phyloP scores from a whole-genome alignment of 2,888 invertebrate genomes.

The Meiosimyza decipiens region DNA sequence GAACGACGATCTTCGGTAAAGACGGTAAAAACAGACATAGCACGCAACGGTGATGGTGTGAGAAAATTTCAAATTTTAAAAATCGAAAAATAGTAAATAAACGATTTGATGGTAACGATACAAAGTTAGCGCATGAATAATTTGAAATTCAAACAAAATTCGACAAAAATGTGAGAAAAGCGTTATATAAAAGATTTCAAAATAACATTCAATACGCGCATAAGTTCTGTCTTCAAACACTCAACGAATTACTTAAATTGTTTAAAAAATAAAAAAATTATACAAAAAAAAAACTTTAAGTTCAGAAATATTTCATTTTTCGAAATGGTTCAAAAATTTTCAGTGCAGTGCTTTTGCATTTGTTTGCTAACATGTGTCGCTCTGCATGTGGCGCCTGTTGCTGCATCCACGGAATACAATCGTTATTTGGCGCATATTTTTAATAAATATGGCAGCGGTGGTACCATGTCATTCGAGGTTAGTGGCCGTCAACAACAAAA shows the following conservation, averaged over 20 bases:
- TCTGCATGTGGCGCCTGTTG: constrained; percentile 21
- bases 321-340: constrained; percentile 44
- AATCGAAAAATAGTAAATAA: neutral
- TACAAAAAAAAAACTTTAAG: neutral
- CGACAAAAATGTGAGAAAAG: neutral
- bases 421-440: constrained; percentile 65
- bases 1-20: constrained; percentile 16
- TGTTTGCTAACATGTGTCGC: constrained; percentile 13
- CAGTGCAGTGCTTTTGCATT: constrained; percentile 16
- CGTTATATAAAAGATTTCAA: neutral
- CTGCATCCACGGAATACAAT: constrained; percentile 61
- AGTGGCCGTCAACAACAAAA: constrained; percentile 29
- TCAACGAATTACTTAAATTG: neutral
- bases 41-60: neutral
- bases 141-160: neutral
- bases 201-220: neutral
- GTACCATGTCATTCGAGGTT: constrained; percentile 65
- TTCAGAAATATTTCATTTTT: neutral
- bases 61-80: neutral
- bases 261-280: constrained; percentile 26
- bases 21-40: neutral
- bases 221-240: neutral
- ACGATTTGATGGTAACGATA: neutral
- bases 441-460: constrained; percentile 64
- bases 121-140: neutral